Percentiles rank a stretch among this genome's conserved stretches.
Conservation (phyloP, 2,797 vertebrate genomes). For the Oryzias sinensis region DNA sequence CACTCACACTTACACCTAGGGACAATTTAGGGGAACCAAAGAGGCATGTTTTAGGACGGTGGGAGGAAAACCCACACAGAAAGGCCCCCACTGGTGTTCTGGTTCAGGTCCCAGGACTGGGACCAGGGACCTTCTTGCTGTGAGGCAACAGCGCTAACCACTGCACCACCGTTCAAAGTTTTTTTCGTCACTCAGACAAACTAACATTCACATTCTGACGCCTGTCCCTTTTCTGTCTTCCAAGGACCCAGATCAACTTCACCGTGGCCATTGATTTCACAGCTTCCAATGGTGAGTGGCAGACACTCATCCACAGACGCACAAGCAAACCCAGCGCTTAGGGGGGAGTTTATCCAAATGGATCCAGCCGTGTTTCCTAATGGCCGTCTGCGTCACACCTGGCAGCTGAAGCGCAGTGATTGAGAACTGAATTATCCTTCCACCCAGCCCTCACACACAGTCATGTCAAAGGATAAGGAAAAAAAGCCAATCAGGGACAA, state of each 20-base stretch:
- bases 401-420: constrained; percentile 39
- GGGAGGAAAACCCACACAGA: too few relatives aligned
- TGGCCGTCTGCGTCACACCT: constrained; percentile 57
- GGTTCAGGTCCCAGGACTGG: too few relatives aligned
- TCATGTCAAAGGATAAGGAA: constrained; percentile 10
- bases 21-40: too few relatives aligned
- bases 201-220: constrained; percentile 5
- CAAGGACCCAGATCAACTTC: constrained; percentile 98
- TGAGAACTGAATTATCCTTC: constrained; percentile 37
- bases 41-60: too few relatives aligned
- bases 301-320: constrained; percentile 1
- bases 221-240: constrained; percentile 66
- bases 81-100: too few relatives aligned
- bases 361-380: constrained; percentile 62
- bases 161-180: too few relatives aligned
- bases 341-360: constrained; percentile 57
- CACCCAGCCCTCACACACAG: constrained; percentile 8
- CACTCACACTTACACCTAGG: too few relatives aligned
- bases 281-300: constrained; percentile 92
- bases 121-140: too few relatives aligned
- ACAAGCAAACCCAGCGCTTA: not conserved
- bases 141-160: not conserved
- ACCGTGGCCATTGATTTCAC: constrained; percentile 99
- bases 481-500: constrained; percentile 16
- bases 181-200: too few relatives aligned